Percentiles rank a stretch among this genome's conserved stretches.
Conservation (phyloP, 2,797 vertebrate genomes). For the Tinamus major region DNA sequence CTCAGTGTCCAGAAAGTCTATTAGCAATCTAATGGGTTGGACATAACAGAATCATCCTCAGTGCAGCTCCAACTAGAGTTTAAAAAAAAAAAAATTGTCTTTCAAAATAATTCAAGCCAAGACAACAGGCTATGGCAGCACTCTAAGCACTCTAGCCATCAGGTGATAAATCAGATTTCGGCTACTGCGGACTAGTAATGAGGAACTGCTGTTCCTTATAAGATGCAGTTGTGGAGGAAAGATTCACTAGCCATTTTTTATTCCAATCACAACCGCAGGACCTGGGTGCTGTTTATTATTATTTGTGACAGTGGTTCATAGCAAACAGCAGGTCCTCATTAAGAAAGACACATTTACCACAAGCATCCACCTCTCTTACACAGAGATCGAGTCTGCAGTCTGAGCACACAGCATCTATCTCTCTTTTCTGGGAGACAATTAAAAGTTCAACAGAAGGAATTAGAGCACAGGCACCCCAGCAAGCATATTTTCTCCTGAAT, state of each 20-base stretch:
- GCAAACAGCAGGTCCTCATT: conserved; percentile 55
- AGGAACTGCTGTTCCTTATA: not conserved
- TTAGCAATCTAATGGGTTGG: not conserved
- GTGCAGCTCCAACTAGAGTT: not conserved
- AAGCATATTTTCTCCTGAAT: not conserved
- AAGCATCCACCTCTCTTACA: not conserved
- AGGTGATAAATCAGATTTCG: not conserved
- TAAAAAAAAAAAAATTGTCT: not conserved
- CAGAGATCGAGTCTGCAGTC: not conserved
- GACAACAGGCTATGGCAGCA: not conserved
- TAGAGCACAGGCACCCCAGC: not conserved
- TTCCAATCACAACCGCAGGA: not conserved
- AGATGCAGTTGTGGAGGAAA: not conserved
- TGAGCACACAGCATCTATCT: not conserved
- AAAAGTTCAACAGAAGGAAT: not conserved
- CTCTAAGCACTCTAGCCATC: not conserved
- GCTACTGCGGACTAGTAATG: not conserved
- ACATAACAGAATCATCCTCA: not conserved
- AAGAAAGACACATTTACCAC: conserved; percentile 17
- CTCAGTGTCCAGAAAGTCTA: not conserved
- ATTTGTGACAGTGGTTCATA: conserved; percentile 16
- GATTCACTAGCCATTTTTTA: not conserved
- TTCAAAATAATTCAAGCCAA: not conserved
- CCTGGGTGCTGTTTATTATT: not conserved
- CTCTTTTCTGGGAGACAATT: not conserved